phyloP scores from a whole-genome alignment of 2,113 vertebrate genomes.

The Nerophis lumbriciformis region DNA sequence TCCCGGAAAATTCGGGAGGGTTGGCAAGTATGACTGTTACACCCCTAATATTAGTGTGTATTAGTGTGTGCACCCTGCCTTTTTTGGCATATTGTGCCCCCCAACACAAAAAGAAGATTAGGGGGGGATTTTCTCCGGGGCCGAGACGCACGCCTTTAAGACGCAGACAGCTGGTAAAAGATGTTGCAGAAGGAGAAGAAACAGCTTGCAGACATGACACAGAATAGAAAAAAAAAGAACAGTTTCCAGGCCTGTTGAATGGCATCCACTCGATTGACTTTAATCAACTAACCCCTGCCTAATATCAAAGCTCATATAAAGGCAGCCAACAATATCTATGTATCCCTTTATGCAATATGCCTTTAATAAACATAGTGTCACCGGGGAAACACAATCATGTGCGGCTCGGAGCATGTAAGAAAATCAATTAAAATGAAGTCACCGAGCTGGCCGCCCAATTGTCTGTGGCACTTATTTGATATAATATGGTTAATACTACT shows the following conservation, averaged over 20 bases:
- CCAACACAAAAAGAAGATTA: slow-evolving; percentile 78
- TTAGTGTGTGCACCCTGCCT: slow-evolving; percentile 57
- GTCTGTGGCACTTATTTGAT: slow-evolving; percentile 95
- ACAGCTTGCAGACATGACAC: slow-evolving; percentile 60
- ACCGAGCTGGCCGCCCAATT: slow-evolving; percentile 80
- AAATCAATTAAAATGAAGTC: slow-evolving; percentile 98
- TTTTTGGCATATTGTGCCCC: slow-evolving; percentile 76
- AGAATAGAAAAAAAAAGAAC: slow-evolving; percentile 39
- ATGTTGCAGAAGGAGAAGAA: slow-evolving; percentile 70
- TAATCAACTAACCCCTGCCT: slow-evolving; percentile 62
- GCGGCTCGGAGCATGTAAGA: slow-evolving; percentile 77
- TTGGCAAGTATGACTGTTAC: too few relatives aligned
- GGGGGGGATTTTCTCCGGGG: slow-evolving; percentile 68
- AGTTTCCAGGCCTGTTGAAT: slow-evolving; percentile 31
- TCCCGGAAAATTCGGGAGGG: too few relatives aligned
- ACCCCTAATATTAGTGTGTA: slow-evolving; percentile 15
- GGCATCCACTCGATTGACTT: slow-evolving; percentile 51
- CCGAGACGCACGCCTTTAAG: slow-evolving; percentile 74
- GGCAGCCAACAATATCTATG: slow-evolving; percentile 74
- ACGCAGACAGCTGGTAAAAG: slow-evolving; percentile 72
- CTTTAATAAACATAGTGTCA: slow-evolving; percentile 93
- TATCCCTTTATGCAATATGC: slow-evolving; percentile 77
- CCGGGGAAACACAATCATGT: slow-evolving; percentile 83
- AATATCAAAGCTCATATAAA: slow-evolving; percentile 71
- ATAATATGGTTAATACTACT: slow-evolving; percentile 89